These are phyloP conservation scores for Zenarchopterus dispar DNA, from an alignment of 2,797 vertebrate species.

Conservation along the genomic window DNA sequence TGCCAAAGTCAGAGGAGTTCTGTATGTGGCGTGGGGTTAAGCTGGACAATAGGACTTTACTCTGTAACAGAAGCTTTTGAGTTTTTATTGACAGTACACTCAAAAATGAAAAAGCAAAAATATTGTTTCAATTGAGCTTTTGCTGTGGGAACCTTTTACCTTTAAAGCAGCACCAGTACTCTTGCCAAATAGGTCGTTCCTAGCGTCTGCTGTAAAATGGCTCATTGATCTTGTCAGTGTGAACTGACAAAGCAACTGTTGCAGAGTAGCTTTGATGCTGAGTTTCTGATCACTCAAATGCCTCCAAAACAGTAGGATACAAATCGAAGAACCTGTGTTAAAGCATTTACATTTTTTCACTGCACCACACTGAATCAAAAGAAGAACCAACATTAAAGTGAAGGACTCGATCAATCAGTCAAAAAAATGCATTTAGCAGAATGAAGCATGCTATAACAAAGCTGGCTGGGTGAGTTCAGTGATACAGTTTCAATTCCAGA, in stretches of 20 bases:
- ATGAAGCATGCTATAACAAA: constrained; percentile 40
- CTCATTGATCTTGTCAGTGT: background rate
- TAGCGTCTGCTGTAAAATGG: background rate
- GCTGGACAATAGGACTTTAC: too few relatives aligned
- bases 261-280: background rate
- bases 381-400: constrained; percentile 4
- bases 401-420: constrained; percentile 34
- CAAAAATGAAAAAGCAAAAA: too few relatives aligned
- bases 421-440: constrained; percentile 28
- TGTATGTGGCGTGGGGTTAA: too few relatives aligned
- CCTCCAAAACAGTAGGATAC: background rate
- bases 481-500: constrained; percentile 47
- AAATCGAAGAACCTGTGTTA: background rate
- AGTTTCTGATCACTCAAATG: background rate
- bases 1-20: too few relatives aligned
- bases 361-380: constrained; percentile 29
- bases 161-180: too few relatives aligned
- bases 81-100: too few relatives aligned
- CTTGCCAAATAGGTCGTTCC: too few relatives aligned
- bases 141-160: too few relatives aligned
- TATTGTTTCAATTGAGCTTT: too few relatives aligned
- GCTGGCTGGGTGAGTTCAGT: constrained; percentile 56
- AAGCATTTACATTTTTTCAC: background rate
- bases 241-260: too few relatives aligned
- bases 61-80: too few relatives aligned